Percentiles rank a stretch among this genome's conserved stretches.
These are phyloP conservation scores for Microtus montanus DNA, from an alignment of 2,113 vertebrate species.

Conservation along the genomic window DNA sequence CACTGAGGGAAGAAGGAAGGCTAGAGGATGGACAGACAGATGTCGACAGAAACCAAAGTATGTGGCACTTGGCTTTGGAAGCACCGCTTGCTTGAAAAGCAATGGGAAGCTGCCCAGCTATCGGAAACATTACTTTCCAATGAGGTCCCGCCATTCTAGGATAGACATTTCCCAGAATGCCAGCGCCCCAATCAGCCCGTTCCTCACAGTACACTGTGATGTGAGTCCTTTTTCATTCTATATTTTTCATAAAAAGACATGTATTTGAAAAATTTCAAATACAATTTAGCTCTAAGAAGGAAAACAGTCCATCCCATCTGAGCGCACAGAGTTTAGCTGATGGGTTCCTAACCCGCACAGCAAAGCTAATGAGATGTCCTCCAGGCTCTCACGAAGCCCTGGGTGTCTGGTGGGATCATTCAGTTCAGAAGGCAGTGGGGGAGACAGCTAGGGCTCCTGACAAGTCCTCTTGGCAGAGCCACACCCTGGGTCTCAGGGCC, in stretches of 20 bases:
- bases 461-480: no score
- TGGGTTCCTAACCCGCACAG: neutral
- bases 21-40: neutral
- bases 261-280: neutral
- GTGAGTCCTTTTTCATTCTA: neutral
- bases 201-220: neutral
- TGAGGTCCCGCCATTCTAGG: neutral
- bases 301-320: neutral
- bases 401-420: neutral
- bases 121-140: neutral
- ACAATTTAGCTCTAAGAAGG: neutral
- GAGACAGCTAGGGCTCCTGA: neutral
- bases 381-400: neutral
- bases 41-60: neutral
- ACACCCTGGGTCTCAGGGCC: neutral
- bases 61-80: neutral
- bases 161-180: neutral
- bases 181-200: neutral
- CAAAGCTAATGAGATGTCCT: neutral
- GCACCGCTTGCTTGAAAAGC: neutral
- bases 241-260: neutral
- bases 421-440: neutral
- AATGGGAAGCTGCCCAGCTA: neutral
- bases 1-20: neutral
- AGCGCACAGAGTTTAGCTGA: neutral